Conservation (phyloP, 2,797 vertebrate species). For the Etheostoma perlongum region DNA sequence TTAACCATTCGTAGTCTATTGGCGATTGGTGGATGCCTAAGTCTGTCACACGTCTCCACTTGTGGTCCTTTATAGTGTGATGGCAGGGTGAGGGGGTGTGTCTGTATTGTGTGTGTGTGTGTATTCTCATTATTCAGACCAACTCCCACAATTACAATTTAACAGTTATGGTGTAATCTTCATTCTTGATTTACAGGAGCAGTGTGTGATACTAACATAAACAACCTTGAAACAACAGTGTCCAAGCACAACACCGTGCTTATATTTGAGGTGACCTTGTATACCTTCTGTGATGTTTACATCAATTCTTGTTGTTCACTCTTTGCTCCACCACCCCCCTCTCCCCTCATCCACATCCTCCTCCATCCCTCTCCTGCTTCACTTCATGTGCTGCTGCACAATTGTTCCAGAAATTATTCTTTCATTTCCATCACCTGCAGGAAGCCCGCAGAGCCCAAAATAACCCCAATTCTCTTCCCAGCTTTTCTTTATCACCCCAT, state of each 20-base stretch:
- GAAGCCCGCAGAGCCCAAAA: constrained; percentile 81
- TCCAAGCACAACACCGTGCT: constrained; percentile 38
- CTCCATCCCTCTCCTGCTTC: constrained; percentile 58
- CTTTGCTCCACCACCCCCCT: constrained; percentile 1
- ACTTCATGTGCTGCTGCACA: constrained; percentile 69
- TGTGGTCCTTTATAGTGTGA: constrained; percentile 75
- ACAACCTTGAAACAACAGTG: constrained; percentile 37
- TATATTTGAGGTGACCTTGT: constrained; percentile 60
- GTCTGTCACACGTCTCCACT: constrained; percentile 49
- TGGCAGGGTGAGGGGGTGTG: constrained; percentile 60
- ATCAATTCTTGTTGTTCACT: constrained; percentile 31
- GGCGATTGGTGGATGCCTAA: constrained; percentile 18
- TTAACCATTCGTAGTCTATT: constrained; percentile 41
- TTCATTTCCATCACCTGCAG: constrained; percentile 87
- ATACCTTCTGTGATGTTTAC: constrained; percentile 60
- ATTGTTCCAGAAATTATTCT: constrained; percentile 82
- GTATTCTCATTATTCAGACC: neutral
- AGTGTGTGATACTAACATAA: constrained; percentile 24
- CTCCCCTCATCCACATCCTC: constrained; percentile 49
- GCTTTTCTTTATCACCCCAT: constrained; percentile 77
- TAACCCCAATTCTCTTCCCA: constrained; percentile 76
- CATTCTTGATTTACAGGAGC: constrained; percentile 47
- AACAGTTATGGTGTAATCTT: constrained; percentile 51
- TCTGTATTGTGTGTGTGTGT: constrained; percentile 4
- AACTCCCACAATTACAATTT: constrained; percentile 48